phyloP scores from a whole-genome alignment of 2,888 invertebrate genomes.

The Orthonevra nobilis region DNA sequence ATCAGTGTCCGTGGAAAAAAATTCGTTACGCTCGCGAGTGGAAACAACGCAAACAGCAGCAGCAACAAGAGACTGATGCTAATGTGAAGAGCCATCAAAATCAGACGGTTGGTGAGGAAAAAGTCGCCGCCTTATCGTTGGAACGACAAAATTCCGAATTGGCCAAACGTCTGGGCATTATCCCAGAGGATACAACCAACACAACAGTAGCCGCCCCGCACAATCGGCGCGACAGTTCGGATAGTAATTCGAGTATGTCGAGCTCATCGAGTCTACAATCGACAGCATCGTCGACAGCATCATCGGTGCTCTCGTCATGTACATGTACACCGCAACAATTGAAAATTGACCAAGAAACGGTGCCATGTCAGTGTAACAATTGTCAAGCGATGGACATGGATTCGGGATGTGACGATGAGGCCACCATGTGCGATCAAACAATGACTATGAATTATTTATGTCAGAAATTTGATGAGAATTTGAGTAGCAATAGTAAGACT shows the following conservation, averaged over 20 bases:
- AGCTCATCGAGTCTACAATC: constrained; percentile 77
- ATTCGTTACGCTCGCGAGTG: constrained; percentile 79
- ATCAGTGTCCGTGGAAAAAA: constrained; percentile 80
- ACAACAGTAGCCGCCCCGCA: constrained; percentile 66
- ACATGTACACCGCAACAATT: constrained; percentile 74
- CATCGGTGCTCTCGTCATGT: constrained; percentile 73
- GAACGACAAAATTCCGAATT: constrained; percentile 62
- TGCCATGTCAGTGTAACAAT: constrained; percentile 72
- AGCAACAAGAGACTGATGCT: constrained; percentile 54
- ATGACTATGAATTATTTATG: constrained; percentile 78
- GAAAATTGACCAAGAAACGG: constrained; percentile 72
- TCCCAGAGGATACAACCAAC: constrained; percentile 56
- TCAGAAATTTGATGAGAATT: constrained; percentile 80
- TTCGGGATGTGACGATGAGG: constrained; percentile 78
- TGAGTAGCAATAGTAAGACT: constrained; percentile 69
- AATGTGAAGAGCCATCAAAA: constrained; percentile 27
- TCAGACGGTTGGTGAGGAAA: constrained; percentile 28
- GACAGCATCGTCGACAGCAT: constrained; percentile 74
- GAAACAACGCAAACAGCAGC: constrained; percentile 77
- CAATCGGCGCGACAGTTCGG: constrained; percentile 78
- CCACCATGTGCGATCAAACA: constrained; percentile 74
- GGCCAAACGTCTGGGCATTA: constrained; percentile 61
- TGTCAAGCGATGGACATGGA: constrained; percentile 76
- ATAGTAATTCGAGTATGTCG: constrained; percentile 79
- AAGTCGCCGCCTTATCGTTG: constrained; percentile 41